Conservation (phyloP, 2,888 invertebrate genomes). For the Elegia similella region DNA sequence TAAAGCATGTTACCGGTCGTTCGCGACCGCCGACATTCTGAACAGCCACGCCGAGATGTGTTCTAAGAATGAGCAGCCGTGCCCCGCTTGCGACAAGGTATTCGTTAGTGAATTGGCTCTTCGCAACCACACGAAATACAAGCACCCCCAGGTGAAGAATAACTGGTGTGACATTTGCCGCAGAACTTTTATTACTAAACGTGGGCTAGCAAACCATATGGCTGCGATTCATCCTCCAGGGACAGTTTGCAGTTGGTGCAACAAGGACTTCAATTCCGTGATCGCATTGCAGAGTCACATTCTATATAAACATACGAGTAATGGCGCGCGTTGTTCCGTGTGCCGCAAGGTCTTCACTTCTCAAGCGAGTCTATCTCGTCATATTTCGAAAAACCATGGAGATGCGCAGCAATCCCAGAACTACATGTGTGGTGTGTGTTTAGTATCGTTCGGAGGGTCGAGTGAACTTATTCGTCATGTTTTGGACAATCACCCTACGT, state of each 20-base stretch:
- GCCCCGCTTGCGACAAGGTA: conserved; percentile 47
- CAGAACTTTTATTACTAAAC: conserved; percentile 45
- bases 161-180: conserved; percentile 50
- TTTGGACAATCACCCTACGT: not conserved
- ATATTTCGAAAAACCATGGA: conserved; percentile 40
- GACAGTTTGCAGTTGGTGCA: conserved; percentile 44
- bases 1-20: conserved; percentile 52
- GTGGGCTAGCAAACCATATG: conserved; percentile 49
- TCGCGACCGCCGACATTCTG: conserved; percentile 38
- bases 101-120: conserved; percentile 48
- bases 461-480: conserved; percentile 12
- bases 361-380: conserved; percentile 35
- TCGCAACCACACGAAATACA: conserved; percentile 56
- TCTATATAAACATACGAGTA: conserved; percentile 46
- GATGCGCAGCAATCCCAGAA: not conserved
- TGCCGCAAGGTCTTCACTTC: conserved; percentile 50
- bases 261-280: conserved; percentile 41
- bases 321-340: conserved; percentile 37
- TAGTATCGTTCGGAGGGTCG: not conserved
- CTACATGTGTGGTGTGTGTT: conserved; percentile 20
- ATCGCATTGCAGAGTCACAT: conserved; percentile 49
- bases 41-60: conserved; percentile 42
- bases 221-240: conserved; percentile 45
- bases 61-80: conserved; percentile 41
- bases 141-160: conserved; percentile 44